These are phyloP conservation scores for Acanthopleura granulata DNA, from an alignment of 2,888 invertebrate species.

Conservation along the genomic window DNA sequence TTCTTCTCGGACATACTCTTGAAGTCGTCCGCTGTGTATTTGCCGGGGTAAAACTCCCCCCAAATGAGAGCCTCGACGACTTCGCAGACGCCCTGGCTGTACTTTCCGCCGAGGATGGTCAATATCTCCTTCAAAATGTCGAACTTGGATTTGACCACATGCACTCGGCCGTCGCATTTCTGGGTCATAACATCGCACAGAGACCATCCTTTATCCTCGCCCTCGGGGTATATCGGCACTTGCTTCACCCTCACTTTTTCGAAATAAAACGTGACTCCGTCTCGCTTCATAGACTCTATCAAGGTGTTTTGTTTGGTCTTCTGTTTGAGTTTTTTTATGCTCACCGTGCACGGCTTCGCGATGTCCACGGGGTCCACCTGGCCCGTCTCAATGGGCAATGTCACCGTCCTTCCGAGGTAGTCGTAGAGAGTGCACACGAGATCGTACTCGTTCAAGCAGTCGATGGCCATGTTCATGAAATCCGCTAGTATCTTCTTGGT, in stretches of 20 bases:
- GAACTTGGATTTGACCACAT: neutral
- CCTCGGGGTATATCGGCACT: neutral
- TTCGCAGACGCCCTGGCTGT: conserved; percentile 1
- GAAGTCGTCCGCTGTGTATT: neutral
- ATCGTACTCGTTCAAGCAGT: conserved; percentile 1
- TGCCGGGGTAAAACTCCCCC: neutral
- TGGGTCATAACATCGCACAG: neutral
- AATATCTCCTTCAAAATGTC: neutral
- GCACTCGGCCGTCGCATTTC: neutral
- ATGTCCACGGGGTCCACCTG: neutral
- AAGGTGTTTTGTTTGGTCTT: neutral
- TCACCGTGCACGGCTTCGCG: neutral
- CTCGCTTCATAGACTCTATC: neutral
- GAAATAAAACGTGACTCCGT: neutral
- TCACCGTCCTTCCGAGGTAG: neutral
- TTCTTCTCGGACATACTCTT: neutral
- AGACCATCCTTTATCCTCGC: neutral
- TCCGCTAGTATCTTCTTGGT: conserved; percentile 1
- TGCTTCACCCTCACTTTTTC: neutral
- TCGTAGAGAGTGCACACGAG: conserved; percentile 3
- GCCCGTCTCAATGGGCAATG: neutral
- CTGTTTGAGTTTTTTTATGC: neutral
- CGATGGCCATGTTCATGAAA: neutral
- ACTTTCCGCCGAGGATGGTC: neutral
- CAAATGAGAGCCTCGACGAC: neutral